phyloP scores from a whole-genome alignment of 2,888 invertebrate species.

The Halictus ligatus region DNA sequence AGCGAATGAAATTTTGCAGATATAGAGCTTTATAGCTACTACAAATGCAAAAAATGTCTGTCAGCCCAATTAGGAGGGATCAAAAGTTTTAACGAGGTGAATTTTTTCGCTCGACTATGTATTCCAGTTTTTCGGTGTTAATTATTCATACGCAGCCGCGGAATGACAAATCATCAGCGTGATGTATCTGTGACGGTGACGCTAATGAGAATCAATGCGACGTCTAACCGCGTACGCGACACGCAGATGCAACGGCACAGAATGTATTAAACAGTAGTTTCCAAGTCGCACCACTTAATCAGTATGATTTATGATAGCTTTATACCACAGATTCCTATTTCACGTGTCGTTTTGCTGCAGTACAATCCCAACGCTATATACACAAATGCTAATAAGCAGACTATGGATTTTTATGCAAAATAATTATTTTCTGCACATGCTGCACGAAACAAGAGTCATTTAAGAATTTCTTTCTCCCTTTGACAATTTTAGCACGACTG shows the following conservation, averaged over 20 bases:
- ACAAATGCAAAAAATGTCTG: background rate
- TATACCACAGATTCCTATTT: background rate
- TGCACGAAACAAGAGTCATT: background rate
- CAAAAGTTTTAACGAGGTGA: background rate
- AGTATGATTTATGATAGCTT: slow-evolving; percentile 1
- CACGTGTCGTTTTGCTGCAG: background rate
- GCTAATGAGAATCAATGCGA: slow-evolving; percentile 16
- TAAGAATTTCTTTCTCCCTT: background rate
- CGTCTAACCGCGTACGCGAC: background rate
- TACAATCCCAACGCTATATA: background rate
- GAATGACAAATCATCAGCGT: background rate
- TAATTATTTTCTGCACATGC: background rate
- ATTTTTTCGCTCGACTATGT: background rate
- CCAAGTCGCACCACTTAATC: slow-evolving; percentile 2
- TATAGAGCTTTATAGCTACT: background rate
- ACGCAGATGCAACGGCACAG: background rate
- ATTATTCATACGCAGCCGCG: background rate
- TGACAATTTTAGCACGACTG: background rate
- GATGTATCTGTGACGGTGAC: slow-evolving; percentile 3
- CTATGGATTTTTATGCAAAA: background rate
- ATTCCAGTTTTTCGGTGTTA: background rate
- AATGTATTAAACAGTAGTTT: slow-evolving; percentile 13
- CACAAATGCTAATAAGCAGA: background rate
- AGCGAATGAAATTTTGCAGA: no score
- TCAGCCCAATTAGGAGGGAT: background rate